phyloP scores from a whole-genome alignment of 1,140 invertebrate genomes.

The Penaeus chinensis region DNA sequence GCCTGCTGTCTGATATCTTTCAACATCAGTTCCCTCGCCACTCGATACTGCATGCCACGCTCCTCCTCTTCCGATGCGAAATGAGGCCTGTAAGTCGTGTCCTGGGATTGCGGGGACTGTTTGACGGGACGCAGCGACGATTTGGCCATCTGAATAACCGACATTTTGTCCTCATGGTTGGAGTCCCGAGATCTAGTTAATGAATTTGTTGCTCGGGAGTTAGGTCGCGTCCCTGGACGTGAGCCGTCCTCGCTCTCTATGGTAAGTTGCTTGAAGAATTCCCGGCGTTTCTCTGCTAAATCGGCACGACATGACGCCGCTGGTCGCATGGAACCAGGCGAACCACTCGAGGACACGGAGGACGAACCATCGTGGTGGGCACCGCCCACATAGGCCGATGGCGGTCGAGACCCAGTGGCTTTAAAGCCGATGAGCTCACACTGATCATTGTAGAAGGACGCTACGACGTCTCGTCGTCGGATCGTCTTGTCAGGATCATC shows the following conservation, averaged over 20 bases:
- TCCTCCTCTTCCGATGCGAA: neutral
- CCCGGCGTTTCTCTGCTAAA: constrained; percentile 44
- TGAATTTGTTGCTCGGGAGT: constrained; percentile 6
- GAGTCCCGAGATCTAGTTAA: constrained; percentile 33
- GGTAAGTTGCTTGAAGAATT: constrained; percentile 53
- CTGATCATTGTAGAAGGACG: constrained; percentile 55
- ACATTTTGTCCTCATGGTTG: constrained; percentile 14
- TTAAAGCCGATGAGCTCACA: constrained; percentile 52
- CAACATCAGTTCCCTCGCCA: too few relatives aligned
- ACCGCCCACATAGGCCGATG: constrained; percentile 24
- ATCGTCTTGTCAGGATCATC: constrained; percentile 52
- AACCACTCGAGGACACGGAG: constrained; percentile 14
- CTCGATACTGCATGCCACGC: neutral
- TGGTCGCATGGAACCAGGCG: constrained; percentile 13
- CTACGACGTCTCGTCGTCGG: constrained; percentile 47
- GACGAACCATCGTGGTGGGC: neutral
- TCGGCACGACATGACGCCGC: constrained; percentile 40
- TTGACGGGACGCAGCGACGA: neutral
- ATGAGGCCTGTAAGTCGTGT: neutral
- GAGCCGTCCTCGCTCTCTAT: constrained; percentile 16
- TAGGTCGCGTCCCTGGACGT: constrained; percentile 6
- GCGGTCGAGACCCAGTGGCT: constrained; percentile 51
- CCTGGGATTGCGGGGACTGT: neutral
- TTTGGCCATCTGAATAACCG: too few relatives aligned
- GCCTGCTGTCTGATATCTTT: too few relatives aligned